Evolutionary conservation across 1,140 invertebrate genomes (phyloP).

Genomic region (Coptotermes formosanus): DNA sequence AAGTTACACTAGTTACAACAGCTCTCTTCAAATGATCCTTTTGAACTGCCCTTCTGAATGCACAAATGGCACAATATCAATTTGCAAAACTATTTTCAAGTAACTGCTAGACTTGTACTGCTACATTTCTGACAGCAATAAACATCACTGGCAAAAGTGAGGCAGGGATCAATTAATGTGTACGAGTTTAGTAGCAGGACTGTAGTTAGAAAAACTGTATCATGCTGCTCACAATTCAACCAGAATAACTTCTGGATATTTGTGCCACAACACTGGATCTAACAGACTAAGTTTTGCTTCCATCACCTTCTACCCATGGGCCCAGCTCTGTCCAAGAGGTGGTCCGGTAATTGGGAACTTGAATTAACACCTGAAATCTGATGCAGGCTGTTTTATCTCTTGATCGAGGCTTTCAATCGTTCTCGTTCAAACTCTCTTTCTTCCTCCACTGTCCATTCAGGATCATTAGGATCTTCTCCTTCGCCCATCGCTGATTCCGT

Average conservation of each 20-base stretch:
- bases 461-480: constrained; percentile 73
- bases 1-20: constrained; percentile 20
- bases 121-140: not conserved
- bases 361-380: not conserved
- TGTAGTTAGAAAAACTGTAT: no score
- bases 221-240: no score
- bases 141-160: no score
- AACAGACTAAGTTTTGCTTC: constrained; percentile 12
- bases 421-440: constrained; percentile 29
- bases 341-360: not conserved
- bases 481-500: constrained; percentile 59
- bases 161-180: not conserved
- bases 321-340: constrained; percentile 5
- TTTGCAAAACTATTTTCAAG: not conserved
- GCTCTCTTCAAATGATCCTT: not conserved
- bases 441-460: constrained; percentile 62
- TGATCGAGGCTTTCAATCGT: constrained; percentile 13
- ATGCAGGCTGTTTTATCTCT: not conserved
- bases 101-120: not conserved
- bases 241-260: not conserved
- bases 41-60: not conserved
- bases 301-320: not conserved
- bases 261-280: constrained; percentile 7
- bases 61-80: not conserved
- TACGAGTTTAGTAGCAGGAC: not conserved